These are phyloP conservation scores for Fabriciana adippe DNA, from an alignment of 2,888 invertebrate genomes.

Conservation along the genomic window DNA sequence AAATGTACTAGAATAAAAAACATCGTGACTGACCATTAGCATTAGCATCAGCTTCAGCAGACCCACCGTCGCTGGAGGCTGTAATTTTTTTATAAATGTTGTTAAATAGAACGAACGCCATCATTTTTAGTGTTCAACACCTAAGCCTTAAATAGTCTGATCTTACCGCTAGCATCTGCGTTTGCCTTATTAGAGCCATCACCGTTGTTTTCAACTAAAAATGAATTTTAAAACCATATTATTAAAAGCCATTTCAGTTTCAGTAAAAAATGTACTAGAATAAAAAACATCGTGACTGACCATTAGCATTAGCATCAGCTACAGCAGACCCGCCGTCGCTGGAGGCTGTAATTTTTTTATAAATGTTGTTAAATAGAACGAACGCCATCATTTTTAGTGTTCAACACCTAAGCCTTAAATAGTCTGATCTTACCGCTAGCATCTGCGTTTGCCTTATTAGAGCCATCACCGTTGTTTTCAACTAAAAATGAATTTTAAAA, in stretches of 20 bases:
- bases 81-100: neutral
- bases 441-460: slow-evolving; percentile 15
- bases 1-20: neutral
- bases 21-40: neutral
- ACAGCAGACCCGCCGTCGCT: neutral
- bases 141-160: neutral
- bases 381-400: neutral
- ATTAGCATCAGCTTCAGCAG: neutral
- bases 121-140: neutral
- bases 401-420: too few species aligned
- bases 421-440: neutral
- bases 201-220: slow-evolving; percentile 13
- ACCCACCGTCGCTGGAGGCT: neutral
- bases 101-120: neutral
- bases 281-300: neutral
- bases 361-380: neutral
- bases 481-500: slow-evolving; percentile 4
- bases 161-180: slow-evolving; percentile 3
- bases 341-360: neutral
- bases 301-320: neutral
- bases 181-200: slow-evolving; percentile 17
- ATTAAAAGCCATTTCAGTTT: neutral
- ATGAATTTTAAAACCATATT: neutral
- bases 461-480: slow-evolving; percentile 10
- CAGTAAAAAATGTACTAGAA: neutral